A percentile compares a stretch with the other conserved stretches of the same genome.
phyloP scores from a whole-genome alignment of 2,888 invertebrate genomes.

The Bursaphelenchus okinawaensis region DNA sequence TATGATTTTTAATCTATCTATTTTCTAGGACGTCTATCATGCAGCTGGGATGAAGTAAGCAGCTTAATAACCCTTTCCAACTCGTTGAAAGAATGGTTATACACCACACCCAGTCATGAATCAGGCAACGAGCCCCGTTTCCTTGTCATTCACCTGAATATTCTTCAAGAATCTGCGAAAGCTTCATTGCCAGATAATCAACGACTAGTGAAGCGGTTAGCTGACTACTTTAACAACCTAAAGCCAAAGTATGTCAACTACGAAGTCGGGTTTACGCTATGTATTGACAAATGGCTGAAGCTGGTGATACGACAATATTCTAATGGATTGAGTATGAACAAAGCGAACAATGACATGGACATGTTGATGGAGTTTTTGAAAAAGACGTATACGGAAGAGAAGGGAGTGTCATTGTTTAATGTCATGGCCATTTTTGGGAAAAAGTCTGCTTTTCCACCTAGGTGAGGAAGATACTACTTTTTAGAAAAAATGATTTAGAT shows the following conservation, averaged over 20 bases:
- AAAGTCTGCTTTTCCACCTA: constrained; percentile 16
- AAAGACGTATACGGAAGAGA: constrained; percentile 24
- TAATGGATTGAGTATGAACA: constrained; percentile 9
- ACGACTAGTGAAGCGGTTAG: constrained; percentile 25
- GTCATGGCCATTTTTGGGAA: constrained; percentile 20
- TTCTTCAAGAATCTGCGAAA: constrained; percentile 23
- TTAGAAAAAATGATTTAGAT: not conserved
- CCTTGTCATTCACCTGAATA: constrained; percentile 23
- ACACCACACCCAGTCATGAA: constrained; percentile 25
- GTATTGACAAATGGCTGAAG: constrained; percentile 32
- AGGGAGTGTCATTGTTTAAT: constrained; percentile 26
- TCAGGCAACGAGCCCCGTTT: constrained; percentile 28
- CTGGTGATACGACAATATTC: constrained; percentile 28
- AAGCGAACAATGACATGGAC: constrained; percentile 17
- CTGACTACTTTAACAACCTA: constrained; percentile 34
- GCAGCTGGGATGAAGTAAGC: constrained; percentile 23
- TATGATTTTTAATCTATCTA: not conserved
- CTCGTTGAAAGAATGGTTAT: constrained; percentile 20
- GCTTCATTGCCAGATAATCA: constrained; percentile 12
- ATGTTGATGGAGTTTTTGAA: constrained; percentile 21
- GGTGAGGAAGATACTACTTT: not conserved
- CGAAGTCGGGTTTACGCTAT: constrained; percentile 38
- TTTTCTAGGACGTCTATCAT: constrained; percentile 12
- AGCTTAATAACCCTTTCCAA: constrained; percentile 17
- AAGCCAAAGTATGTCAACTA: constrained; percentile 46